Percentiles rank a stretch among this genome's conserved stretches.
phyloP scores from a whole-genome alignment of 2,888 invertebrate species.

The Rhamnusium bicolor region DNA sequence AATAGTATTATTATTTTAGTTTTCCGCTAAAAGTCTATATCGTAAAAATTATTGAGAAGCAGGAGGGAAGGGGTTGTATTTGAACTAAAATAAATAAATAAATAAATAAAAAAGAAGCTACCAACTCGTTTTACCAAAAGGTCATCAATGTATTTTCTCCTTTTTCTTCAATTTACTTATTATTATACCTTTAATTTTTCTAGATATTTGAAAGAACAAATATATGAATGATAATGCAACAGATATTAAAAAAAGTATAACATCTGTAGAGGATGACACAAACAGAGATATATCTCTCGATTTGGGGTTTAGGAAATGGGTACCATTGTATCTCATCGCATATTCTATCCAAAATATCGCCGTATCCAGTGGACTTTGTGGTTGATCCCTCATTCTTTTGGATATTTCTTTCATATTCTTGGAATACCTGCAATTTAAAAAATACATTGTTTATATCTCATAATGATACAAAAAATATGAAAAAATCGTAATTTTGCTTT shows the following conservation, averaged over 20 bases:
- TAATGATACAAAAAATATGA: too few relatives aligned
- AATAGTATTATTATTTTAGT: neutral
- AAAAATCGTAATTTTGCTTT: too few relatives aligned
- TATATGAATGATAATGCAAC: neutral
- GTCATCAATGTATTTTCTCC: neutral
- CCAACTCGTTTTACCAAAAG: too few relatives aligned
- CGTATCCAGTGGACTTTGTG: constrained; percentile 46
- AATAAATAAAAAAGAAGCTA: too few relatives aligned
- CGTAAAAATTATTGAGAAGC: too few relatives aligned
- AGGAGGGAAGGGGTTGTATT: too few relatives aligned
- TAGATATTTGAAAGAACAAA: neutral
- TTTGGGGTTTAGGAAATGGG: constrained; percentile 43
- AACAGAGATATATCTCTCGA: constrained; percentile 36
- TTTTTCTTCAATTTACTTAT: neutral
- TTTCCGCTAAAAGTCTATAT: neutral
- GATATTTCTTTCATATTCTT: constrained; percentile 46
- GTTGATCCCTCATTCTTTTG: constrained; percentile 43
- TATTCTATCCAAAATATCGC: constrained; percentile 52
- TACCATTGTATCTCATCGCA: constrained; percentile 48
- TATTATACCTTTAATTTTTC: neutral
- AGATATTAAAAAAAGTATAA: constrained; percentile 34
- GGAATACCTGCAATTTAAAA: constrained; percentile 42
- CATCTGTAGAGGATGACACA: constrained; percentile 37
- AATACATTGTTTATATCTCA: neutral
- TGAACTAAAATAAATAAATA: too few relatives aligned